A percentile compares a stretch with the other conserved stretches of the same genome.
Evolutionary conservation across 2,113 vertebrate genomes (phyloP).

Genomic region (Damaliscus lunatus): DNA sequence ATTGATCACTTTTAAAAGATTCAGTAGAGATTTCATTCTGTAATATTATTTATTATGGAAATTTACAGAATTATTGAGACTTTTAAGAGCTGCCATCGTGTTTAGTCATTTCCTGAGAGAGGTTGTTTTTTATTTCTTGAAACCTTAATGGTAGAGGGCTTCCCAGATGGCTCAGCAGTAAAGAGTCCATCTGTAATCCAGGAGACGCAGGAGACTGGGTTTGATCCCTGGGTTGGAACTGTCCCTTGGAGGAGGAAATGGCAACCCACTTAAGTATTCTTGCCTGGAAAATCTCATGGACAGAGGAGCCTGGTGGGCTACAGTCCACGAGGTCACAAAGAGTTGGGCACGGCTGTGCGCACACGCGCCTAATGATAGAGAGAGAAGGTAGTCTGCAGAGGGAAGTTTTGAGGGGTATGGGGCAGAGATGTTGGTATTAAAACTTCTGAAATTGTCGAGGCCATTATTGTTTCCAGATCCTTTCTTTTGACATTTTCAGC

Average conservation of each 20-base stretch:
- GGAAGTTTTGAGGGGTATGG: not conserved
- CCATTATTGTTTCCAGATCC: not conserved
- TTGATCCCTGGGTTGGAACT: not conserved
- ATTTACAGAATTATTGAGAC: not conserved
- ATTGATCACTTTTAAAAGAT: not conserved
- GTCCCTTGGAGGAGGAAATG: not conserved
- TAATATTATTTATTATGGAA: slow-evolving; percentile 12
- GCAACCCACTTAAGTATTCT: not conserved
- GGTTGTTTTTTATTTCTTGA: not conserved
- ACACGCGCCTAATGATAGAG: not conserved
- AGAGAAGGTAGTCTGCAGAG: not conserved
- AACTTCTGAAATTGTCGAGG: not conserved
- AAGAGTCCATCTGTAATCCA: not conserved
- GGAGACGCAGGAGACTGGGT: not conserved
- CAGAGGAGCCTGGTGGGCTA: not conserved
- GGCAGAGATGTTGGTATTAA: not conserved
- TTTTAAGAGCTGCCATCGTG: not conserved
- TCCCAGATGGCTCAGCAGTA: not conserved
- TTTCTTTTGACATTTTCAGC: not conserved
- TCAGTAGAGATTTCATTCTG: not conserved
- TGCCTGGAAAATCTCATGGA: not conserved
- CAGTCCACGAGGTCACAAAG: not conserved
- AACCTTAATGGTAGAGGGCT: not conserved
- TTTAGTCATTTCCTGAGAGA: not conserved
- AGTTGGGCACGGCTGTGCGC: rapidly evolving